These are phyloP conservation scores for Cephus spinipes DNA, from an alignment of 2,888 invertebrate species.

Conservation along the genomic window DNA sequence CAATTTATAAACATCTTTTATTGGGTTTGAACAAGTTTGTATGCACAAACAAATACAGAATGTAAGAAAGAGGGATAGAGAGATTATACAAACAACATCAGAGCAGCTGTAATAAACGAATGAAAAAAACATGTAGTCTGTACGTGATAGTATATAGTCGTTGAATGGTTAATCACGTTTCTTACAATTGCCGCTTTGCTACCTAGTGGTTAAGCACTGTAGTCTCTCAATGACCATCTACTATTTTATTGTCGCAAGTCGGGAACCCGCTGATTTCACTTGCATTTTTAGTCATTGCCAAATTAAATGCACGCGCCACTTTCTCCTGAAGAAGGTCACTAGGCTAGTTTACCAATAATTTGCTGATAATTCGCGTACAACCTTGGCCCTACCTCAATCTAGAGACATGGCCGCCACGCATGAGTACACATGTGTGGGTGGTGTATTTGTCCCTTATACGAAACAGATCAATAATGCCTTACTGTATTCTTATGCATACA, in stretches of 20 bases:
- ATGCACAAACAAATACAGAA: neutral
- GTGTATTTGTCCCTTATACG: neutral
- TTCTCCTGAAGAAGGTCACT: neutral
- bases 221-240: neutral
- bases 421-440: neutral
- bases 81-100: neutral
- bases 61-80: neutral
- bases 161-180: neutral
- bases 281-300: neutral
- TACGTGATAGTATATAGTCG: neutral
- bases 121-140: neutral
- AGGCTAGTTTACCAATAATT: neutral
- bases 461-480: neutral
- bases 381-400: neutral
- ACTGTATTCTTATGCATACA: neutral
- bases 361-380: neutral
- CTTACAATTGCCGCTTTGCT: neutral
- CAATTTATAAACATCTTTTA: neutral
- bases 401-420: neutral
- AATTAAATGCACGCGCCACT: neutral
- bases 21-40: neutral
- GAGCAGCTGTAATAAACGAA: neutral
- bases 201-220: neutral
- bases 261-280: neutral
- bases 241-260: neutral